Evolutionary conservation across 2,888 invertebrate species (phyloP).

Genomic region (Dicyrtoma fusca): DNA sequence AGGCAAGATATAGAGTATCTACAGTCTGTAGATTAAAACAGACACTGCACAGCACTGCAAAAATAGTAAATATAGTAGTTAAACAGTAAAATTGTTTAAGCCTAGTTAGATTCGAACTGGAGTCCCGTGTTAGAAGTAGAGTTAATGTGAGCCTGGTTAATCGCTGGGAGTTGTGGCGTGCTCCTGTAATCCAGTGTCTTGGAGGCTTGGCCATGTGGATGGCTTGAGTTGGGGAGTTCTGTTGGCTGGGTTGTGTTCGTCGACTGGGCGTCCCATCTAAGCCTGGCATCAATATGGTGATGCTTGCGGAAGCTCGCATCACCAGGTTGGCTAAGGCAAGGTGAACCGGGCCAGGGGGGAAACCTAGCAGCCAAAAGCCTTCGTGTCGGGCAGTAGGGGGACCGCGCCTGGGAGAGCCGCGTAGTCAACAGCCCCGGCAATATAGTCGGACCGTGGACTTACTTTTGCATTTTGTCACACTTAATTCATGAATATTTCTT

Average conservation of each 20-base stretch:
- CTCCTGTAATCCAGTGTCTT: constrained; percentile 98
- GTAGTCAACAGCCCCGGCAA: constrained; percentile 75
- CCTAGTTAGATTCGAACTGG: too few relatives aligned
- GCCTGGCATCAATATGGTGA: constrained; percentile 96
- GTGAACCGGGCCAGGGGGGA: constrained; percentile 98
- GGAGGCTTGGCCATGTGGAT: constrained; percentile 89
- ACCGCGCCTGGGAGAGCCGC: constrained; percentile 86
- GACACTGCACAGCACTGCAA: too few relatives aligned
- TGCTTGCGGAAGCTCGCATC: constrained; percentile 78
- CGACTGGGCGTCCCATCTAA: constrained; percentile 89
- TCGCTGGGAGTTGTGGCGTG: constrained; percentile 89
- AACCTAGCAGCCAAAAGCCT: constrained; percentile 99
- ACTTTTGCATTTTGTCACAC: constrained; percentile 66
- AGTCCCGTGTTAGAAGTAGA: too few relatives aligned
- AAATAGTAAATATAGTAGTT: too few relatives aligned
- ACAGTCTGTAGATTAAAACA: too few relatives aligned
- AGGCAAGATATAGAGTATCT: too few relatives aligned
- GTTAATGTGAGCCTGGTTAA: background rate
- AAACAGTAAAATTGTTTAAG: too few relatives aligned
- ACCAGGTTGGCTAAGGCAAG: constrained; percentile 96
- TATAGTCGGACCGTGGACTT: constrained; percentile 73
- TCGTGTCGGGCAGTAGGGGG: constrained; percentile 98
- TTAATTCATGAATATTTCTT: too few relatives aligned
- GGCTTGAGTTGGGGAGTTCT: constrained; percentile 88
- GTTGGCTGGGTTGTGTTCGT: constrained; percentile 69